Evolutionary conservation across 2,113 vertebrate species (phyloP), one percentile per base, ranked within the genome.

Genomic region (Heteronetta atricapilla): DNA sequence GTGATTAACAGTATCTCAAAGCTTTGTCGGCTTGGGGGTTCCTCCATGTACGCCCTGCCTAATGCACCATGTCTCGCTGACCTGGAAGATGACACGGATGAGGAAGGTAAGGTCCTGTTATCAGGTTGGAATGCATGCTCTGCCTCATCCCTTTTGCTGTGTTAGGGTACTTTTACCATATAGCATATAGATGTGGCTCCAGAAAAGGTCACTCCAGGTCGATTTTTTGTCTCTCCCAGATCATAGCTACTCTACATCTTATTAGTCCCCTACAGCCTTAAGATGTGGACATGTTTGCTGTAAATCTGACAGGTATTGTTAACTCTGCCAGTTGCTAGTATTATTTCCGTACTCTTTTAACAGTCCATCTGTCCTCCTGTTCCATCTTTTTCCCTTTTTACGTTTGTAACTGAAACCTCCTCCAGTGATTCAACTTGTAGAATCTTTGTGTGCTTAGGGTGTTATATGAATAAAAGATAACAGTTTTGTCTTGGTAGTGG

Each of bases 41-140:
- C 99, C 20, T 97, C 98, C 3, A 52, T 98, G 69, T 99, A 99
- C 82, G 86, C 98, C 40, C 98, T 99, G 59, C 99, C 99, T 64
- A 99, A 98, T 42, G 98, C 99, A 19, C 99, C 99, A 13, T 98
- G 98, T 6, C 98, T 99, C 2, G 97, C 98, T 59, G 99, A 99
- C 93, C 97, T 99, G 91, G 99, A 99, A 92, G 98, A 98, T 48
- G 98, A 99, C 50, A 95, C 98, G 17, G 97, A 98, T 0, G 95
- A 98, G 84, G 98, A 98, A 95, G 97, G 97, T 97, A 96, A 75
- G 46, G 19, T n/a, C 25, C 29, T 55, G 8, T 52, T 66, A 85
- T 46, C 46, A 62, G 50, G 6, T 11, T 72, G 56, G 56, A 68
- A 81, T 62, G 44, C 10, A 7, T 79, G 25, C 33, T 76, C 33